These are phyloP conservation scores for Hippocampus zosterae DNA, from an alignment of 2,113 vertebrate species.

Conservation along the genomic window DNA sequence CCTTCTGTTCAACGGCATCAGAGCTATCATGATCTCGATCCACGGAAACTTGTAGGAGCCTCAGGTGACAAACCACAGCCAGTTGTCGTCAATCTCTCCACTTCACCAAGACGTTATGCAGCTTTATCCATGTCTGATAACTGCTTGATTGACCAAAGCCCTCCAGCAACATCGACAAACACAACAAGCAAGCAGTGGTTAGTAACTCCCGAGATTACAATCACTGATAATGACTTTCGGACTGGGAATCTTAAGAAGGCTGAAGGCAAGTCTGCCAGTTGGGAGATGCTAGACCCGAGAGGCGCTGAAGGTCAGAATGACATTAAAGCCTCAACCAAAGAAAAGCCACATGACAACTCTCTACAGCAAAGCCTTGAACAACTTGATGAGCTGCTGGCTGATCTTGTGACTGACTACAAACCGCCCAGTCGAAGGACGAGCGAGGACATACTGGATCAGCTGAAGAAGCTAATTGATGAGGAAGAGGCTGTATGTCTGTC, in stretches of 20 bases:
- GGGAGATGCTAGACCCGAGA: conserved; percentile 78
- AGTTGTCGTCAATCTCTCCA: conserved; percentile 92
- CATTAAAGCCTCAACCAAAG: conserved; percentile 61
- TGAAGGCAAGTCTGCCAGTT: conserved; percentile 79
- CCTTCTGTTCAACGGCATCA: conserved; percentile 77
- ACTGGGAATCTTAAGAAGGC: conserved; percentile 65
- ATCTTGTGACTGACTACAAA: conserved; percentile 93
- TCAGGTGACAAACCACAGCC: conserved; percentile 83
- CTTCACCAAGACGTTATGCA: conserved; percentile 91
- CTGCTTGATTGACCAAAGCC: conserved; percentile 86
- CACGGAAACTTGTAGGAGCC: conserved; percentile 71
- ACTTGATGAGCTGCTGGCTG: conserved; percentile 91
- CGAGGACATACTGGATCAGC: conserved; percentile 80
- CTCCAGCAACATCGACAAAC: conserved; percentile 69
- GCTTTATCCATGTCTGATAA: conserved; percentile 94
- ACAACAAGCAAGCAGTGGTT: conserved; percentile 82
- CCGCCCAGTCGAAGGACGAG: conserved; percentile 72
- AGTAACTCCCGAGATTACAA: conserved; percentile 94
- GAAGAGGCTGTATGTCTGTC: conserved; percentile 63
- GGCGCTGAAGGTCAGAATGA: conserved; percentile 55
- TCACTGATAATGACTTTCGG: conserved; percentile 92
- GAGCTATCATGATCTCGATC: conserved; percentile 88
- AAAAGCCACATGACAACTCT: conserved; percentile 72
- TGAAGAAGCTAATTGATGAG: conserved; percentile 82
- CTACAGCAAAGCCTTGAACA: conserved; percentile 94